Base-by-base conservation (phyloP, 2,888 invertebrate genomes). In the Pristionchus entomophagus region DNA sequence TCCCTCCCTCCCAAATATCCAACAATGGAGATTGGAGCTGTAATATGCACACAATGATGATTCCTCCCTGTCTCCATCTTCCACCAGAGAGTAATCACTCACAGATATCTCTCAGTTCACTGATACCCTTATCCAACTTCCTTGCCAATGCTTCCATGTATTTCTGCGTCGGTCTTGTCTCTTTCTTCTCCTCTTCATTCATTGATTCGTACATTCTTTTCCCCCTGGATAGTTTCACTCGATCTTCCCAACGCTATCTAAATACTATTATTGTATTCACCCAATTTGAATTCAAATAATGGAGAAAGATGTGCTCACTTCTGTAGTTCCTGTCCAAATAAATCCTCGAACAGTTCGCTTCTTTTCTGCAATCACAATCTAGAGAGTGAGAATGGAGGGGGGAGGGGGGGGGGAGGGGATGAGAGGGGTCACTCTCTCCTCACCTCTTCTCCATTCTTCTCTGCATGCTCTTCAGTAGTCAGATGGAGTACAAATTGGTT, bases 161-260 rank as follows among this genome's bases (percentile, higher is more conserved):
- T 78, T 62, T 22, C 49, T 80, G 53, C 65, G 19, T 82, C 53
- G 29, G 35, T 78, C n/a, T 83, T 32, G 51, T 85, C 69, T 51
- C 82, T 41, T 59, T 86, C 86, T 32, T 87, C 88, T 82, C 84
- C 80, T 35, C 86, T 45, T 53, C 88, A 78, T 29, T 62, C 65
- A 73, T 73, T 19, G 51, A 29, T 29, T 87, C 83, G 26, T 32
- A 65, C 49, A 51, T 41, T 65, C 84, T 81, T 49, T 81, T 80
- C 56, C 87, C 84, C 29, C 32, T 62, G 51, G 73, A 45, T 8
- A 73, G 26, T 38, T 45, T 62, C 78, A 38, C 65, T 86, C 51
- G 8, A 65, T 78, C 90, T 85, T 89, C 93, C 94, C 93, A 69
- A 92, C 91, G 41, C 91, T 89, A 26, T 92, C 92, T 87, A 93